Evolutionary conservation across 2,888 invertebrate genomes (phyloP).

Genomic region (Ypsolopha scabrella): DNA sequence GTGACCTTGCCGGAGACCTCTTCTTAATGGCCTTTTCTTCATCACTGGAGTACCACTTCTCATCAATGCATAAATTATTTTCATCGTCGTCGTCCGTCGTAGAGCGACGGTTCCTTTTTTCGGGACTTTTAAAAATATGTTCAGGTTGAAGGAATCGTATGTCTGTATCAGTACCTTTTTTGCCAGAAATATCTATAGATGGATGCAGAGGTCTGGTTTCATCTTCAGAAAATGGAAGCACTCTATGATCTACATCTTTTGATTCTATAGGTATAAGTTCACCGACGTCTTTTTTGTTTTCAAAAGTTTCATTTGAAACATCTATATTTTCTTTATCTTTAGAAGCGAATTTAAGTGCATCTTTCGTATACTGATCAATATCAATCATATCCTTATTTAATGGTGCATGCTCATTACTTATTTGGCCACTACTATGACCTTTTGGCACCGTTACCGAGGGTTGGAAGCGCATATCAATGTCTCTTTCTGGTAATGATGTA

Average conservation of each 20-base stretch:
- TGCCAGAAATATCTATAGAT: slow-evolving; percentile 20
- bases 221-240: slow-evolving; percentile 52
- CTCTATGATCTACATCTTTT: slow-evolving; percentile 63
- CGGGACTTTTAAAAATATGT: slow-evolving; percentile 54
- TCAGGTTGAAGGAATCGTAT: slow-evolving; percentile 59
- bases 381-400: slow-evolving; percentile 55
- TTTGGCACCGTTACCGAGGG: slow-evolving; percentile 22
- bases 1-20: slow-evolving; percentile 49
- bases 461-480: slow-evolving; percentile 64
- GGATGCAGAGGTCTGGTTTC: slow-evolving; percentile 25
- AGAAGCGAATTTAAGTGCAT: slow-evolving; percentile 59
- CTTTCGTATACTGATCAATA: slow-evolving; percentile 67
- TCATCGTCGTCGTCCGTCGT: slow-evolving; percentile 72
- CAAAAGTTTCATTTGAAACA: slow-evolving; percentile 47
- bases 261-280: slow-evolving; percentile 27
- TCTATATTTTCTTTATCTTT: slow-evolving; percentile 63
- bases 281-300: slow-evolving; percentile 29
- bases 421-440: not conserved
- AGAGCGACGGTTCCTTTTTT: slow-evolving; percentile 55
- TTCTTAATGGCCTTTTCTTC: slow-evolving; percentile 72
- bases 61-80: slow-evolving; percentile 67
- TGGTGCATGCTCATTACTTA: slow-evolving; percentile 11
- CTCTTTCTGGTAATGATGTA: slow-evolving; percentile 51
- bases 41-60: slow-evolving; percentile 86
- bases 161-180: slow-evolving; percentile 54